These are phyloP conservation scores for Lymantria monacha DNA, from an alignment of 2,888 invertebrate species.

Conservation along the genomic window DNA sequence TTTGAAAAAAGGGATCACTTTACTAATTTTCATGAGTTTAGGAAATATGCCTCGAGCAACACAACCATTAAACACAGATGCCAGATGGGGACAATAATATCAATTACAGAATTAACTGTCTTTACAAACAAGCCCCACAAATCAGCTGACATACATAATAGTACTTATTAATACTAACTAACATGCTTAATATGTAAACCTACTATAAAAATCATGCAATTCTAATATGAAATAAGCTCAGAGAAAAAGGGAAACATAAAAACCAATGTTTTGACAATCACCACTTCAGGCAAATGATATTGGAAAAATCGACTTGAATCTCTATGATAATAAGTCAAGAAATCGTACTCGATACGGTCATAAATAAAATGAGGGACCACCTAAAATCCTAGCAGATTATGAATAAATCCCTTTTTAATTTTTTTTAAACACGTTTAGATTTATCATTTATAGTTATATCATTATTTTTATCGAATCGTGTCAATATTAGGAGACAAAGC, in stretches of 20 bases:
- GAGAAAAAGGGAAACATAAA: conserved; percentile 39
- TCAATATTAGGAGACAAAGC: conserved; percentile 47
- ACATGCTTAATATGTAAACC: no score
- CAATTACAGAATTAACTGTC: no score
- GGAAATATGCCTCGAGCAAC: no score
- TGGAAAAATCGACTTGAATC: conserved; percentile 36
- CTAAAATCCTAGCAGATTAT: conserved; percentile 49
- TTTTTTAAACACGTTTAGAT: conserved; percentile 26
- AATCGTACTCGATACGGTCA: conserved; percentile 36
- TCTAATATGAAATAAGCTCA: conserved; percentile 5
- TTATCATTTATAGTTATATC: not conserved
- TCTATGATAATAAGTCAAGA: conserved; percentile 41
- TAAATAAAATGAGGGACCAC: conserved; percentile 53
- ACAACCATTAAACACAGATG: no score
- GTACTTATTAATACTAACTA: no score
- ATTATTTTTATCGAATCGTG: conserved; percentile 39
- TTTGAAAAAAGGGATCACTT: no score
- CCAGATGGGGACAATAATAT: no score
- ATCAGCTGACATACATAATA: no score
- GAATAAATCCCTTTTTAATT: conserved; percentile 46
- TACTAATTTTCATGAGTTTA: no score
- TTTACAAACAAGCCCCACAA: no score
- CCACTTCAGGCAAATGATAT: conserved; percentile 30
- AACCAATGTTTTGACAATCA: conserved; percentile 31
- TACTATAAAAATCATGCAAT: no score